Evolutionary conservation across 1,140 invertebrate species (phyloP).

Genomic region (Bombyx mori): DNA sequence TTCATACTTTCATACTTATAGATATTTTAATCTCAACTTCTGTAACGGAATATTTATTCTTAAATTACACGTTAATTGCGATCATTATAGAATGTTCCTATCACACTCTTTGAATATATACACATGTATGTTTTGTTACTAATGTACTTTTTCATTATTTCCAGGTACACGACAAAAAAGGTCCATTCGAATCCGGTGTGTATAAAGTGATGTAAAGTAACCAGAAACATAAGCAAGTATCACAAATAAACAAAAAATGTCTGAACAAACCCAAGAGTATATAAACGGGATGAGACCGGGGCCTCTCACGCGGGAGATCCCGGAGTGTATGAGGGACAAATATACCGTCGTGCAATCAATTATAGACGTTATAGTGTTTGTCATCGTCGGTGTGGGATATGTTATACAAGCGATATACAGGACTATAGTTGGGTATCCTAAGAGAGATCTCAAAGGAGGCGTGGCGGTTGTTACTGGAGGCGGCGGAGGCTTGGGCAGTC

Average conservation of each 20-base stretch:
- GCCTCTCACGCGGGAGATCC: conserved; percentile 57
- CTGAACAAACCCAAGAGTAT: conserved; percentile 50
- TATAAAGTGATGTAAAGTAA: conserved; percentile 26
- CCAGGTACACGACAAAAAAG: too few relatives aligned
- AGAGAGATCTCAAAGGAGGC: conserved; percentile 78
- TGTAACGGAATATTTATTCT: not conserved
- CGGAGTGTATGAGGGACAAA: conserved; percentile 62
- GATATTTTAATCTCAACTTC: not conserved
- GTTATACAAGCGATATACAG: conserved; percentile 69
- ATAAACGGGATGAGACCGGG: conserved; percentile 56
- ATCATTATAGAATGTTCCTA: too few relatives aligned
- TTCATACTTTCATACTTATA: not conserved
- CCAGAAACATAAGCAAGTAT: conserved; percentile 7
- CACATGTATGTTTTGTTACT: too few relatives aligned
- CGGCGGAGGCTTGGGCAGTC: conserved; percentile 88
- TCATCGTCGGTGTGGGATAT: conserved; percentile 72
- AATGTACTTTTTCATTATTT: too few relatives aligned
- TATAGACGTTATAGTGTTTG: conserved; percentile 75
- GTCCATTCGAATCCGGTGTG: not conserved
- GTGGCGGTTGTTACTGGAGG: conserved; percentile 90
- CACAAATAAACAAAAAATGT: conserved; percentile 28
- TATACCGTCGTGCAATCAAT: conserved; percentile 66
- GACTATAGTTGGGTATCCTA: conserved; percentile 63
- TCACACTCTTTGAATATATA: too few relatives aligned
- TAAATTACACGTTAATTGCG: not conserved